A percentile compares a stretch with the other conserved stretches of the same genome.
These are phyloP conservation scores for Hoplias malabaricus DNA, from an alignment of 2,113 vertebrate genomes.

Conservation along the genomic window DNA sequence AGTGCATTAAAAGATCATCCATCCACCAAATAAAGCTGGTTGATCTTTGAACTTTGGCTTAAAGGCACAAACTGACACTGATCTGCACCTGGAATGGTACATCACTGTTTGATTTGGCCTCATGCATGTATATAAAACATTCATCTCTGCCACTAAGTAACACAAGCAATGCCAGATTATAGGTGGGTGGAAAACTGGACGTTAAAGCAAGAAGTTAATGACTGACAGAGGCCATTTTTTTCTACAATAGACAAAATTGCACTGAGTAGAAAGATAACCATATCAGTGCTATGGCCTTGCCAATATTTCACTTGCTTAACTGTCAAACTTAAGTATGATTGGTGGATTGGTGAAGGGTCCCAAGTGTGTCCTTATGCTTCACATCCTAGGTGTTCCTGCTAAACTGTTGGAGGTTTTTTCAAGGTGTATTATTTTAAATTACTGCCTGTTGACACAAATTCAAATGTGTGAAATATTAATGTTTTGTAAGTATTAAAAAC, in stretches of 20 bases:
- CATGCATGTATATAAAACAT: not conserved
- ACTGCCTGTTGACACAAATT: no score
- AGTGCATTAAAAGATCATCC: not conserved
- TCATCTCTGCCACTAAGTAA: not conserved
- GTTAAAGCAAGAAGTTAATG: slow-evolving; percentile 53
- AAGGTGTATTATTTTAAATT: not conserved
- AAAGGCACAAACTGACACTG: slow-evolving; percentile 3
- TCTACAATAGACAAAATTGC: slow-evolving; percentile 37
- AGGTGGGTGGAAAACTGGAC: not conserved
- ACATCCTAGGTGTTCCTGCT: not conserved
- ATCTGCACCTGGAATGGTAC: not conserved
- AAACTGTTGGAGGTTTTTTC: not conserved
- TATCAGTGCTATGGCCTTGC: slow-evolving; percentile 34
- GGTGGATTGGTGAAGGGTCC: not conserved
- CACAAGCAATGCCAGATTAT: not conserved
- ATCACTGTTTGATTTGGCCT: slow-evolving; percentile 23
- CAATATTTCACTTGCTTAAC: not conserved
- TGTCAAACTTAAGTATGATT: slow-evolving; percentile 14
- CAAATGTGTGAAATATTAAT: no score
- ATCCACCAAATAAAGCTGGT: not conserved
- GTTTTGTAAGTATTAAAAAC: no score
- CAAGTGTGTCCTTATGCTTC: not conserved
- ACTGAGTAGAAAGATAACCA: slow-evolving; percentile 49
- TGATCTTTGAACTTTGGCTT: slow-evolving; percentile 7
- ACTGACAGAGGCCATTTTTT: slow-evolving; percentile 48